Conservation (phyloP, 1,140 invertebrate species). For the Venustaconcha ellipsiformis region DNA sequence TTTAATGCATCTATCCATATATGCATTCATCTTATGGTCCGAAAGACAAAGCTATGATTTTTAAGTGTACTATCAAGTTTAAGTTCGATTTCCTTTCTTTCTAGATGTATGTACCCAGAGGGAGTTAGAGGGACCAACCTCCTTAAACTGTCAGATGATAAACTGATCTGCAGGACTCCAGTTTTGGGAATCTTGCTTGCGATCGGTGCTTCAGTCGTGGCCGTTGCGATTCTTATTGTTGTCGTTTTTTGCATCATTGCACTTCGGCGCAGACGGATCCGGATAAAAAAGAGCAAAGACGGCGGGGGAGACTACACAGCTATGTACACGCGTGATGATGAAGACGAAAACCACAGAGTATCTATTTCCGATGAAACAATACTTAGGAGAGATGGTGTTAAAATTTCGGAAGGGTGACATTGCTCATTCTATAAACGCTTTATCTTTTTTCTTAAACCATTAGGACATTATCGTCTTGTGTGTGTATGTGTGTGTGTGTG, state of each 20-base stretch:
- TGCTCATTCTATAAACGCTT: too few species aligned
- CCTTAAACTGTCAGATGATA: constrained; percentile 4
- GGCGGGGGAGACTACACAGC: constrained; percentile 20
- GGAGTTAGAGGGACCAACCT: not conserved
- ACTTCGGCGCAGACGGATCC: not conserved
- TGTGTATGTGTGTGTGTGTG: too few species aligned
- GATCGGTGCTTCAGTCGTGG: not conserved
- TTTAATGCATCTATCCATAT: not conserved
- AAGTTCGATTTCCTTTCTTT: not conserved
- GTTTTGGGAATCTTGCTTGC: not conserved
- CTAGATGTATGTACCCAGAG: constrained; percentile 12
- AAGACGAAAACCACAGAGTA: constrained; percentile 11
- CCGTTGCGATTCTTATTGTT: not conserved
- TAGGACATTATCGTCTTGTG: too few species aligned
- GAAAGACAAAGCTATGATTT: constrained; percentile 5
- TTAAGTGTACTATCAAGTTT: not conserved
- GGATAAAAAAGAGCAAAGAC: not conserved
- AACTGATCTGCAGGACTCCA: constrained; percentile 12
- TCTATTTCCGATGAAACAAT: constrained; percentile 13
- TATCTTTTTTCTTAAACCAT: too few species aligned
- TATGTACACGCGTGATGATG: constrained; percentile 19
- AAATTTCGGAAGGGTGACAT: constrained; percentile 20
- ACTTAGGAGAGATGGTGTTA: not conserved
- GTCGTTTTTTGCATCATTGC: constrained; percentile 1
- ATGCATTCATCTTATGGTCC: not conserved